Conservation (phyloP, 2,797 vertebrate genomes). For the Urocyon cinereoargenteus region DNA sequence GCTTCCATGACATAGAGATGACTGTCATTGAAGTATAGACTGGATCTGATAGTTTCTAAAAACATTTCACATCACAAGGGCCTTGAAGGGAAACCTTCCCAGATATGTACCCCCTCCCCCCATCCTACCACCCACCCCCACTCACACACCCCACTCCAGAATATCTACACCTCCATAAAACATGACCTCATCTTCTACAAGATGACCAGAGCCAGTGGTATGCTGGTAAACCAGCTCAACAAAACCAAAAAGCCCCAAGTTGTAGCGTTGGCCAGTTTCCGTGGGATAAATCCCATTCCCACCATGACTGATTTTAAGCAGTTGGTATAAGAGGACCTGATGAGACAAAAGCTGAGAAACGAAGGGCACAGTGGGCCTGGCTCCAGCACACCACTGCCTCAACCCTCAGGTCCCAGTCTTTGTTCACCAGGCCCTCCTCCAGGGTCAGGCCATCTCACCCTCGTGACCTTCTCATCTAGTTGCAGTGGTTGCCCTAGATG, state of each 20-base stretch:
- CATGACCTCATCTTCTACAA: not conserved
- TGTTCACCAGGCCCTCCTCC: too few species aligned
- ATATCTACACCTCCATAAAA: not conserved
- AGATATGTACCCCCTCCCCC: not conserved
- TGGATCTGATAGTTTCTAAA: not conserved
- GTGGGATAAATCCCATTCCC: not conserved
- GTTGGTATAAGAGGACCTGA: not conserved
- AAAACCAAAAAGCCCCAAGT: not conserved
- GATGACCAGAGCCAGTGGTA: not conserved
- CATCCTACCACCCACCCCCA: not conserved
- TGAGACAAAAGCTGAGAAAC: not conserved
- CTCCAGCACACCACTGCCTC: not conserved
- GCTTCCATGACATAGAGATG: not conserved
- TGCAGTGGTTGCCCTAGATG: not conserved
- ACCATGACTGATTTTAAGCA: not conserved
- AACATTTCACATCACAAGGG: not conserved
- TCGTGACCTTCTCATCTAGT: not conserved
- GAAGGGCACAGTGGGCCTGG: fast-evolving
- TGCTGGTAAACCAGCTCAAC: not conserved
- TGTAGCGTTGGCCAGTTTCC: not conserved
- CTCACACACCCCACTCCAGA: not conserved
- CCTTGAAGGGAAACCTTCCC: not conserved
- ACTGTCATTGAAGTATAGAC: not conserved
- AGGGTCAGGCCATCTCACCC: not conserved
- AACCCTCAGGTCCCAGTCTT: not conserved